A percentile compares a stretch with the other conserved stretches of the same genome.
phyloP scores from a whole-genome alignment of 92 coral and sea anemone genomes.

The Epizoanthus rinbou region DNA sequence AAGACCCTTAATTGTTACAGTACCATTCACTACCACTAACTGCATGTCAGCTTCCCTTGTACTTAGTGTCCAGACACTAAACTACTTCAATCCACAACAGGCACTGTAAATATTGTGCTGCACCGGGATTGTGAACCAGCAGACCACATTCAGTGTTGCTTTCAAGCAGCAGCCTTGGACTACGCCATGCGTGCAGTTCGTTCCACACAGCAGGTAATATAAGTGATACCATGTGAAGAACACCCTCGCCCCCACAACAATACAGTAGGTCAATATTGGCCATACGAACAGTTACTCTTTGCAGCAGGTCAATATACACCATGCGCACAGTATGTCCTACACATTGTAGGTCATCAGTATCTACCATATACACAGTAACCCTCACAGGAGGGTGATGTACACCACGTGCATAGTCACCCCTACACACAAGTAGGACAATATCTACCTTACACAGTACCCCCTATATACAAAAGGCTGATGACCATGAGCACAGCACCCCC shows the following conservation, averaged over 20 bases:
- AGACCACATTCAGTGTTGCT: constrained; percentile 84
- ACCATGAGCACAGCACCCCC: too few species aligned
- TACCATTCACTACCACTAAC: too few species aligned
- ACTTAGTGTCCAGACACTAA: not conserved
- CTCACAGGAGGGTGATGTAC: too few species aligned
- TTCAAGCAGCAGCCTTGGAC: constrained; percentile 85
- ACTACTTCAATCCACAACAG: constrained; percentile 44
- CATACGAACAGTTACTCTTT: not conserved
- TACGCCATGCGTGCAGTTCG: constrained; percentile 58
- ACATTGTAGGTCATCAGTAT: too few species aligned
- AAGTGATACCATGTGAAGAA: too few species aligned
- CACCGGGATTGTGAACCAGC: constrained; percentile 71
- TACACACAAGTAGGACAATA: too few species aligned
- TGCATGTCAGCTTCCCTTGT: not conserved
- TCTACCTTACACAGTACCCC: too few species aligned
- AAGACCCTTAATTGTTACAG: too few species aligned
- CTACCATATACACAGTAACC: too few species aligned
- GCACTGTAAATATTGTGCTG: constrained; percentile 75
- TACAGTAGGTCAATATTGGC: not conserved
- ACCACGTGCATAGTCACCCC: too few species aligned
- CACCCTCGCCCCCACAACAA: not conserved
- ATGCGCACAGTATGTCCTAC: too few species aligned
- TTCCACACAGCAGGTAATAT: constrained; percentile 33
- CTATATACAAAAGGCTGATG: too few species aligned
- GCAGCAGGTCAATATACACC: not conserved